These are phyloP conservation scores for Thoracochromis brauschi DNA, from an alignment of 2,113 vertebrate species.

Conservation along the genomic window DNA sequence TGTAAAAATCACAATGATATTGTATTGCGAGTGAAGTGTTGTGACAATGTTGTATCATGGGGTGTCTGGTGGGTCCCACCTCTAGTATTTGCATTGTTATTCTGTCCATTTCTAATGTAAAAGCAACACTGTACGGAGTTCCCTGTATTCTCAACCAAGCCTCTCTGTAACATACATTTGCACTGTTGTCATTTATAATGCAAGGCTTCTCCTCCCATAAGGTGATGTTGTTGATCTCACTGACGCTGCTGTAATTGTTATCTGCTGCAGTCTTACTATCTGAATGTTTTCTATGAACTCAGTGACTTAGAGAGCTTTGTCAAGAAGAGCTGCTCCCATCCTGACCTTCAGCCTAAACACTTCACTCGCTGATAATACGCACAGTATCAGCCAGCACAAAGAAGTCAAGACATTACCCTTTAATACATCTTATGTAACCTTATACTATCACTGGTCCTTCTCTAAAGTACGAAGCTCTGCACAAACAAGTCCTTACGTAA, in stretches of 20 bases:
- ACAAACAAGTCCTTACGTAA: slow-evolving; percentile 22
- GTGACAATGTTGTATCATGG: background rate
- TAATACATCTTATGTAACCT: background rate
- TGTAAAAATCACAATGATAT: background rate
- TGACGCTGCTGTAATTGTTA: background rate
- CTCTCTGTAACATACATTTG: background rate
- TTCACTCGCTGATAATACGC: background rate
- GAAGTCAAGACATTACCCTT: background rate
- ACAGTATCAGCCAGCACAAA: background rate
- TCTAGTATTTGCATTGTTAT: background rate
- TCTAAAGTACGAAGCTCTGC: background rate
- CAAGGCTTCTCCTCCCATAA: background rate
- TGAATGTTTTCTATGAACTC: background rate
- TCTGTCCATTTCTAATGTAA: background rate
- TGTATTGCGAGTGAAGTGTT: background rate
- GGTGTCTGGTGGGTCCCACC: background rate
- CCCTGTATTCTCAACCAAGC: background rate
- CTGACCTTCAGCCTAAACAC: background rate
- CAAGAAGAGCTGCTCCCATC: background rate
- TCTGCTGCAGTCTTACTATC: background rate
- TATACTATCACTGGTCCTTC: background rate
- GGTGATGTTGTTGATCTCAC: background rate
- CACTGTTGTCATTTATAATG: background rate
- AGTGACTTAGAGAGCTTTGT: background rate
- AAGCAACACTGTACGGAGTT: background rate